These are phyloP conservation scores for Drosophila limbata DNA, from an alignment of 2,888 invertebrate species.

Conservation along the genomic window DNA sequence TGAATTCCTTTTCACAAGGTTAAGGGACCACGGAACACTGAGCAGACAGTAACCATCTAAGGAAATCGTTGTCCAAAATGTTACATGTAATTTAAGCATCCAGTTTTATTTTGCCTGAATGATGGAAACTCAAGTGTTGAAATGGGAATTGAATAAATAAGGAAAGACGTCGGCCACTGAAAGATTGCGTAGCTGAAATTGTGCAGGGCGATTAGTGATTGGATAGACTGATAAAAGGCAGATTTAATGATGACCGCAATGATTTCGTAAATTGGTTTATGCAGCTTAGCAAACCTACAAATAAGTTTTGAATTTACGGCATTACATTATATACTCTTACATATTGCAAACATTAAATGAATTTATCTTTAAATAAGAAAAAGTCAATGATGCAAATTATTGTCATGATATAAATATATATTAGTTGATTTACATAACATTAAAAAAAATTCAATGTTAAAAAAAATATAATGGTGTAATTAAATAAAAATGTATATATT, in stretches of 20 bases:
- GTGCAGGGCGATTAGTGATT: slow-evolving; percentile 1
- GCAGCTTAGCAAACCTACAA: not conserved
- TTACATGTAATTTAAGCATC: slow-evolving; percentile 9
- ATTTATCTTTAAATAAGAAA: too few species aligned
- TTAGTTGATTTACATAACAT: too few species aligned
- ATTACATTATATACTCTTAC: too few species aligned
- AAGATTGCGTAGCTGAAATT: not conserved
- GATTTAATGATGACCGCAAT: not conserved
- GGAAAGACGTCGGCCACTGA: too few species aligned
- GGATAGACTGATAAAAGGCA: not conserved
- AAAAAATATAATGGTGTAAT: too few species aligned
- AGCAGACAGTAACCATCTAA: slow-evolving; percentile 1
- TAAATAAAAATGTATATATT: too few species aligned
- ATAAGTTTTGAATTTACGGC: too few species aligned
- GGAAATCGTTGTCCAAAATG: slow-evolving; percentile 18
- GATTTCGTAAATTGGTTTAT: not conserved
- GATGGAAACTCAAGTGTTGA: slow-evolving; percentile 26
- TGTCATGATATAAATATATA: too few species aligned
- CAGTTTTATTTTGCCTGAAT: not conserved
- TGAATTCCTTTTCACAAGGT: slow-evolving; percentile 15
- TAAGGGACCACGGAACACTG: not conserved
- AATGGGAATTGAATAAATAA: slow-evolving; percentile 34
- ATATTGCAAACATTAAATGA: too few species aligned
- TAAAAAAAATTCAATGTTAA: too few species aligned
- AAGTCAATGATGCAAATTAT: too few species aligned